A percentile compares a stretch with the other conserved stretches of the same genome.
phyloP scores from a whole-genome alignment of 2,113 vertebrate species.

The Hippolais icterina region DNA sequence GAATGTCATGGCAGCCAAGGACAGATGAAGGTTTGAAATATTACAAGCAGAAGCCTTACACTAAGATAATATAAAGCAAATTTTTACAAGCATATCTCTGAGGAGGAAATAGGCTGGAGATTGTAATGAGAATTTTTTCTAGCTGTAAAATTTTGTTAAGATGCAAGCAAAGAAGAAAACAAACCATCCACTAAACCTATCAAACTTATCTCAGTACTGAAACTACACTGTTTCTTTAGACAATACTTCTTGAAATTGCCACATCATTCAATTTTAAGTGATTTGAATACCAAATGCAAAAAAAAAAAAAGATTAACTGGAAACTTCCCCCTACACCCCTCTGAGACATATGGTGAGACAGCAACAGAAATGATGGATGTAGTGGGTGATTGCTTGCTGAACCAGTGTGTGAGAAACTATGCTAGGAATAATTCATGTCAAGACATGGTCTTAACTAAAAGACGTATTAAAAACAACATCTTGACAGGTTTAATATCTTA shows the following conservation, averaged over 20 bases:
- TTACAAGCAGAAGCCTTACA: neutral
- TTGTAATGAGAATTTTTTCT: neutral
- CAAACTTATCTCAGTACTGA: neutral
- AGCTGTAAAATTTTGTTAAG: conserved; percentile 10
- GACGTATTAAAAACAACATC: conserved; percentile 41
- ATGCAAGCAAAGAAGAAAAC: neutral
- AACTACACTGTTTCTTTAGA: conserved; percentile 1
- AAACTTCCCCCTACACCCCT: neutral
- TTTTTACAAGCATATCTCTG: neutral
- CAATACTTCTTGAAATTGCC: neutral
- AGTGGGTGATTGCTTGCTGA: conserved; percentile 43
- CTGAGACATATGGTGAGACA: conserved; percentile 44
- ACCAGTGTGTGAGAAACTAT: conserved; percentile 33
- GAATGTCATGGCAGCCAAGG: conserved; percentile 24
- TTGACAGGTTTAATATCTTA: conserved; percentile 45
- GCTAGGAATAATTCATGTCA: conserved; percentile 46
- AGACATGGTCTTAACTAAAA: conserved; percentile 42
- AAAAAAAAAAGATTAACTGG: conserved; percentile 18
- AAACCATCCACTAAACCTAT: neutral
- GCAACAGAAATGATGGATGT: conserved; percentile 54
- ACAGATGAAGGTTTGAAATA: conserved; percentile 35
- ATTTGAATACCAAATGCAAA: conserved; percentile 36
- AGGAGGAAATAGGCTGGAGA: neutral
- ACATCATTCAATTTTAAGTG: conserved; percentile 28
- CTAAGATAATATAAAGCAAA: conserved; percentile 3